Evolutionary conservation across 2,888 invertebrate species (phyloP), one percentile per base, ranked within the genome.

Genomic region (Proisotoma minuta): DNA sequence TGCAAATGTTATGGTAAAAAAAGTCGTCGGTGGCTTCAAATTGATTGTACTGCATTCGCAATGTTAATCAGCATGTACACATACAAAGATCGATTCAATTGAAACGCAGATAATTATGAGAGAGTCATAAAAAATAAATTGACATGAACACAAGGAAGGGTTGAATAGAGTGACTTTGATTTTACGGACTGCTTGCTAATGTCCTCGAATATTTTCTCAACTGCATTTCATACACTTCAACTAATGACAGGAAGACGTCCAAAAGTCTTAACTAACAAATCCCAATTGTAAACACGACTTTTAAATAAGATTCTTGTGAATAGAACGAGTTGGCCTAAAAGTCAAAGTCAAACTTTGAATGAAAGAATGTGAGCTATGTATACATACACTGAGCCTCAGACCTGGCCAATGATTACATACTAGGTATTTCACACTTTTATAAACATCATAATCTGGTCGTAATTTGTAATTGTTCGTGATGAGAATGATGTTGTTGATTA

Each of bases 71-170:
- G 15, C 34, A 8, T n/a, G n/a, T n/a, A n/a, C 51, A 51, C 51
- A 51, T 28, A 23, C 8, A 50, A 27, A 54, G 54, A 39, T 54
- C 54, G 22, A 10, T 54, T 54, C 54, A 54, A 54, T 54, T 54
- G 39, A 54, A 54, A 54, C 39, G 4, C 15, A 54, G 23, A 54
- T 54, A 54, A 54, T 54, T 34, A 54, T 26, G 18, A 4, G 12
- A 3, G 29, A 28, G 4, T 34, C 20, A 54, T n/a, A n/a, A 54
- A 54, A 54, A 54, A 34, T 39, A 23, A 20, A 54, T 34, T 54
- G 3, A 54, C 54, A 34, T 34, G 34, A 34, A 34, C 34, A 34
- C 34, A 34, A 34, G 34, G 34, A 15, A 34, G 15, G n/a, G n/a
- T n/a, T n/a, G n/a, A n/a, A n/a, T n/a, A 15, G 34, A 10, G 34